A percentile compares a stretch with the other conserved stretches of the same genome.
phyloP scores from a whole-genome alignment of 2,797 vertebrate genomes.

The Eospalax fontanierii region DNA sequence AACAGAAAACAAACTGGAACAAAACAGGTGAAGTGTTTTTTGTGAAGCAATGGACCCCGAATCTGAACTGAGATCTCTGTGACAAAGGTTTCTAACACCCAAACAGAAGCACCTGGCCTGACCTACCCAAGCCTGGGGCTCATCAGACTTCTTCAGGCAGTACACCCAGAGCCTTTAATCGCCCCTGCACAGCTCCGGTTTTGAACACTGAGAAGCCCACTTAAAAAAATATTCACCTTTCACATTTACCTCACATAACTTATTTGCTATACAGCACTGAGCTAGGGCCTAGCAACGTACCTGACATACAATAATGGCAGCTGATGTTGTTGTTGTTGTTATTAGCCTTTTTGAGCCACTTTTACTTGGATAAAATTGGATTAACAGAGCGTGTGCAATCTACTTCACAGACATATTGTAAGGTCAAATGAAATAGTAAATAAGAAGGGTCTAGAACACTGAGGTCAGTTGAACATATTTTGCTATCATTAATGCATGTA shows the following conservation, averaged over 20 bases:
- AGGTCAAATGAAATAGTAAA: slow-evolving; percentile 23
- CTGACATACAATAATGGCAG: not conserved
- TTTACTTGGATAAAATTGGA: slow-evolving; percentile 19
- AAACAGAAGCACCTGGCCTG: not conserved
- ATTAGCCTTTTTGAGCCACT: not conserved
- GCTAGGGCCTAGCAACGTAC: not conserved
- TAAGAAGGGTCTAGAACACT: slow-evolving; percentile 20
- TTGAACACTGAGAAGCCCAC: not conserved
- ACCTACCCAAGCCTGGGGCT: not conserved
- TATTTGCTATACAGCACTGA: not conserved
- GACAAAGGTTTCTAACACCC: not conserved
- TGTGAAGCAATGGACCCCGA: not conserved
- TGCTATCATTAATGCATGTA: not conserved
- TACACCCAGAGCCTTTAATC: not conserved
- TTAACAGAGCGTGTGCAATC: not conserved
- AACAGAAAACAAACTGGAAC: not conserved
- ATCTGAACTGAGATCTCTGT: not conserved
- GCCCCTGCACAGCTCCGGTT: not conserved
- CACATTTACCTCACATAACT: not conserved
- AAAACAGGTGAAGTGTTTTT: not conserved
- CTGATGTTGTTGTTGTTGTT: not conserved
- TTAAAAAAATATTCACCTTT: not conserved
- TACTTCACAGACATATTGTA: not conserved
- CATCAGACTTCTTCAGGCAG: not conserved
- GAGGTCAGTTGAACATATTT: slow-evolving; percentile 1